A percentile compares a stretch with the other conserved stretches of the same genome.
phyloP scores from a whole-genome alignment of 64 coral and sea anemone species.

The Anthopleura sola region DNA sequence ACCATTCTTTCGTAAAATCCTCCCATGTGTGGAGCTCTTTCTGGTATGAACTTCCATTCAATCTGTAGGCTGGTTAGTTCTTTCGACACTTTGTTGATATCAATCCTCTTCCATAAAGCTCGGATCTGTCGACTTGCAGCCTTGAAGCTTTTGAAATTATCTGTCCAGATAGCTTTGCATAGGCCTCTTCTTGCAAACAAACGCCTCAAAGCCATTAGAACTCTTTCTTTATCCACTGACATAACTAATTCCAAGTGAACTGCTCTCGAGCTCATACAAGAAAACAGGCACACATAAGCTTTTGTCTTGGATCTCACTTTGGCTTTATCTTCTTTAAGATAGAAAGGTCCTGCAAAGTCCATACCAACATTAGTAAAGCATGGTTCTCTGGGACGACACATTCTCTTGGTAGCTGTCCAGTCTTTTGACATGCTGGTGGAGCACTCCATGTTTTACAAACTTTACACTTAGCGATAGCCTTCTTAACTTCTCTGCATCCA shows the following conservation, averaged over 20 bases:
- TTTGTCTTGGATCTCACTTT: slow-evolving; percentile 11
- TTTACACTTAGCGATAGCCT: slow-evolving; percentile 31
- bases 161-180: neutral
- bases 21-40: slow-evolving; percentile 34
- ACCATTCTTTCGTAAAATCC: slow-evolving; percentile 36
- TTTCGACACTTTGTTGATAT: slow-evolving; percentile 5
- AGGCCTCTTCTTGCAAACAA: slow-evolving; percentile 7
- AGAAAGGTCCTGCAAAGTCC: slow-evolving; percentile 62
- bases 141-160: slow-evolving; percentile 13
- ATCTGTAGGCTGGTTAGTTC: neutral
- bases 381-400: slow-evolving; percentile 19
- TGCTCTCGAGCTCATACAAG: slow-evolving; percentile 35
- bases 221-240: slow-evolving; percentile 1
- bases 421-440: neutral
- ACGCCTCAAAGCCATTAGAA: neutral
- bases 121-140: neutral
- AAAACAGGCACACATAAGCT: slow-evolving; percentile 31
- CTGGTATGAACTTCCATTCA: slow-evolving; percentile 29
- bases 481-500: slow-evolving; percentile 34
- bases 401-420: slow-evolving; percentile 6
- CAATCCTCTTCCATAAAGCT: slow-evolving; percentile 8
- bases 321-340: slow-evolving; percentile 43
- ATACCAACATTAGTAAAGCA: slow-evolving; percentile 45
- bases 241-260: slow-evolving; percentile 34
- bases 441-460: slow-evolving; percentile 26